These are phyloP conservation scores for Calyptomena viridis DNA, from an alignment of 2,113 vertebrate genomes.

Conservation along the genomic window DNA sequence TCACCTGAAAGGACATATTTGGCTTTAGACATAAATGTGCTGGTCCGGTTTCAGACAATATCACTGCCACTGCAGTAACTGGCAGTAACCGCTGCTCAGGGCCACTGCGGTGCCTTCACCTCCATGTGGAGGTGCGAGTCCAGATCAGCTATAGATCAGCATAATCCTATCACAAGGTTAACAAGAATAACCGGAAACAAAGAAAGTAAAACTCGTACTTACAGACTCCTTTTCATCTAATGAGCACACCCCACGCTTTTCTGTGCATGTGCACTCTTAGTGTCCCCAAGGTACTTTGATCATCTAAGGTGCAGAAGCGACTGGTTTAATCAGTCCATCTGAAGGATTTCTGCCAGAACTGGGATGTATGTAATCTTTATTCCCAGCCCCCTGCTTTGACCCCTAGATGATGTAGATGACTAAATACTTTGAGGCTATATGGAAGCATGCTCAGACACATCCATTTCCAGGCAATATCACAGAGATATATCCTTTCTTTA, in stretches of 20 bases:
- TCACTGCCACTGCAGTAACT: background rate
- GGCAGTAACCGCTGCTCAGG: background rate
- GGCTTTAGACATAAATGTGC: background rate
- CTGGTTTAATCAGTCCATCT: background rate
- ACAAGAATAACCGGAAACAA: background rate
- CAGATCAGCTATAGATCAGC: background rate
- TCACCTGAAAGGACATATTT: background rate
- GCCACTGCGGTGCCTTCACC: rapidly evolving
- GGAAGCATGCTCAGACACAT: background rate
- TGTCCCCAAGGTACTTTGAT: background rate
- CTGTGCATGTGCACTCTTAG: background rate
- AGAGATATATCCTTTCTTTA: background rate
- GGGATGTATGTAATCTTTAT: background rate
- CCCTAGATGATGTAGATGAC: background rate
- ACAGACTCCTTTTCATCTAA: background rate
- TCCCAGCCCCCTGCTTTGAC: conserved; percentile 14
- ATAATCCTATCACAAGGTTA: background rate
- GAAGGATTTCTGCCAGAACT: background rate
- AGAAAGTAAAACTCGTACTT: background rate
- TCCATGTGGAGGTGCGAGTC: background rate
- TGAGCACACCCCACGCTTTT: background rate
- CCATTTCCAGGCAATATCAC: conserved; percentile 5
- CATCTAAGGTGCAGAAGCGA: background rate
- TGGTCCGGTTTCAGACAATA: background rate
- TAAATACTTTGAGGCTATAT: background rate